A percentile compares a stretch with the other conserved stretches of the same genome.
Conservation (phyloP, 2,797 vertebrate genomes). For the Propithecus deckenii region DNA sequence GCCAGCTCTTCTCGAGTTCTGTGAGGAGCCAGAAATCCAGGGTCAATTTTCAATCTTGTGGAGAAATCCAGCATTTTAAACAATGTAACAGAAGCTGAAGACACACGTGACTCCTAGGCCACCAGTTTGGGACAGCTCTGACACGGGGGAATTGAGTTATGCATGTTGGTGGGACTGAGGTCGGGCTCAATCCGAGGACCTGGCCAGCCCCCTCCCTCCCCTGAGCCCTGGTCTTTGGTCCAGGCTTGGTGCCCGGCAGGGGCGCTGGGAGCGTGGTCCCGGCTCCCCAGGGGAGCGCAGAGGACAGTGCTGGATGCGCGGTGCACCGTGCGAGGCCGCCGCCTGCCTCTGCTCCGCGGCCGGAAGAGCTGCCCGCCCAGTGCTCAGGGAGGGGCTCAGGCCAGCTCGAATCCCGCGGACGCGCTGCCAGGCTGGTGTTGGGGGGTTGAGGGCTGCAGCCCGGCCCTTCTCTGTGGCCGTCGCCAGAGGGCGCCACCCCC, state of each 20-base stretch:
- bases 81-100: neutral
- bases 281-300: neutral
- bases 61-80: neutral
- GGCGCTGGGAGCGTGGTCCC: no score
- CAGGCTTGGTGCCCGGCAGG: no score
- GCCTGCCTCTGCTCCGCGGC: neutral
- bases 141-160: neutral
- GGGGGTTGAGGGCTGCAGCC: neutral
- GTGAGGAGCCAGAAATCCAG: neutral
- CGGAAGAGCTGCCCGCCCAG: neutral
- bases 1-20: neutral
- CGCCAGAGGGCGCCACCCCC: neutral
- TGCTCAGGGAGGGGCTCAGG: neutral
- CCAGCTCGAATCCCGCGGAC: neutral
- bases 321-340: neutral
- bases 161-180: no score
- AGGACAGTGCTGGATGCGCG: neutral
- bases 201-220: neutral
- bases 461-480: accelerated
- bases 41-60: no score
- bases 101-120: neutral
- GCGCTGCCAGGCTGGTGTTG: neutral
- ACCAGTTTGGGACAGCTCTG: neutral
- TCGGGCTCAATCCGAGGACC: neutral
- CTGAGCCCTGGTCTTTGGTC: neutral